These are phyloP conservation scores for Cynocephalus volans DNA, from an alignment of 2,113 vertebrate genomes.

Conservation along the genomic window DNA sequence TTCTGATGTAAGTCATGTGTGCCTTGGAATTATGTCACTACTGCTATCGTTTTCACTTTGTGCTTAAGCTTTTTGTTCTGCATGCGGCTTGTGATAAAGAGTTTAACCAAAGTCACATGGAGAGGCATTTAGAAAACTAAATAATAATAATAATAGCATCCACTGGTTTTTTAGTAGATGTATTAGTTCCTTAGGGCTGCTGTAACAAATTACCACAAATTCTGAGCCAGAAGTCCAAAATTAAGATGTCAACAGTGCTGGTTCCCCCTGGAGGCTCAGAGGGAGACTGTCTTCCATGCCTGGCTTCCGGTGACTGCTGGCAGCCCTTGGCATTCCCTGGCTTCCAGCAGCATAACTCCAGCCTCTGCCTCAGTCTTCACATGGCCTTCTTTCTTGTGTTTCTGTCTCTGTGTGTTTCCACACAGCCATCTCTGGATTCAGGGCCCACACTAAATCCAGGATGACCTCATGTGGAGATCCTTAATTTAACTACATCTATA, in stretches of 20 bases:
- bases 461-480: background rate
- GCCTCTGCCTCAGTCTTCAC: background rate
- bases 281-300: background rate
- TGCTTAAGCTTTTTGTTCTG: background rate
- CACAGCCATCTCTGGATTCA: background rate
- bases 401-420: background rate
- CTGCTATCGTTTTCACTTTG: background rate
- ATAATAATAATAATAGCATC: background rate
- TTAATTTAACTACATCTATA: background rate
- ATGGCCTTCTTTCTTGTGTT: background rate
- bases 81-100: background rate
- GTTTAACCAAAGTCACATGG: background rate
- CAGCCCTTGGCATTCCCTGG: background rate
- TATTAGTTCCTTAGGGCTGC: background rate
- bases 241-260: background rate
- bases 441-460: background rate
- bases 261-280: background rate
- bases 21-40: background rate
- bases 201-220: background rate
- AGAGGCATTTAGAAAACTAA: background rate
- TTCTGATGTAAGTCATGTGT: constrained; percentile 88
- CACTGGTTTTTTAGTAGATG: background rate
- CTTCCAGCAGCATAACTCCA: accelerated
- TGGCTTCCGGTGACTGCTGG: background rate
- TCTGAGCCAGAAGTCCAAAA: too few species aligned